Base-by-base conservation (phyloP, 2,888 invertebrate species). In the Meandrusa payeni region DNA sequence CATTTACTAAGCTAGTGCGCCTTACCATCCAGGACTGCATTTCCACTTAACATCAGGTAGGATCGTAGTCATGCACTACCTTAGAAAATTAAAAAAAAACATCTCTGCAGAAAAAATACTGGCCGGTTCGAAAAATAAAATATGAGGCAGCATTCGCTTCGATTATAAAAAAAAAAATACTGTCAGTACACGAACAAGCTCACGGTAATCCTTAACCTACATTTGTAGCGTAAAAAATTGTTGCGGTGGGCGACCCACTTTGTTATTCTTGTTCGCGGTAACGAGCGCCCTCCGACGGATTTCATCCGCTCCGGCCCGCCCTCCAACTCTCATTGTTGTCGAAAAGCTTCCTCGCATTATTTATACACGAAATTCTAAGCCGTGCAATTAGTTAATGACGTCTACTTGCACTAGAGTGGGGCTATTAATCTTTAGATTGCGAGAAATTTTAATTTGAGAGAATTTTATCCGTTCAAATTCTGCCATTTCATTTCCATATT, bases 191-290 rank as follows among this genome's bases (percentile, higher is more conserved):
- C 2, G 23, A 48, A 43, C 29, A 41, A 48, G 43, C 41, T 27
- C 23, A 28, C 28, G 24, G 24, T 41, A 38, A 34, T 40, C 36
- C 49, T 49, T 51, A 51, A 50, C 52, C 52, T 46, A 48, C 52
- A 51, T 54, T 42, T 46, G 46, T 50, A 47, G 55, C 53, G 50
- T 27, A 12, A 33, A 41, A 41, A 7, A 15, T 31, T 22, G 29
- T 29, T n/a, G 43, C 46, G 37, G 42, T 48, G 46, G 48, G 37
- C 57, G 61, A 63, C 59, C 59, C 54, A 54, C 55, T 59, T 60
- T 54, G 55, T 54, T 53, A 55, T 52, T 57, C 54, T 48, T 48
- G 52, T 53, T 54, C 20, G 53, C 52, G 10, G 44, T 49, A 49
- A 49, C 49, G 51, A 53, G 49, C 40, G 31, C 10, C 5, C 22